These are phyloP conservation scores for Synodontis membranacea DNA, from an alignment of 2,113 vertebrate species.

Conservation along the genomic window DNA sequence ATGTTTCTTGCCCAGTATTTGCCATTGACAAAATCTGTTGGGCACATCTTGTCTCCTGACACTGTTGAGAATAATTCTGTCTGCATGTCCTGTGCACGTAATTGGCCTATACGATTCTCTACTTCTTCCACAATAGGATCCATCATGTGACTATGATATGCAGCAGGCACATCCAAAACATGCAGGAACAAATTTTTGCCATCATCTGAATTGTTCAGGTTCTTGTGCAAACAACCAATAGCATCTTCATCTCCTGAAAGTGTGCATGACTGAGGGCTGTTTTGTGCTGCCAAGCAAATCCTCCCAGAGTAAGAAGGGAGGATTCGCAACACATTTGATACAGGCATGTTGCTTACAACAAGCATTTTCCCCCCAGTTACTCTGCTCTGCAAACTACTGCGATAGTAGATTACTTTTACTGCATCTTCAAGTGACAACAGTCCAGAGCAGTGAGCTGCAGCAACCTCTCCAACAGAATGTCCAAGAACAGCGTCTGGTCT, in stretches of 20 bases:
- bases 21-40: slow-evolving; percentile 74
- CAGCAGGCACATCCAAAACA: slow-evolving; percentile 74
- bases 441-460: slow-evolving; percentile 83
- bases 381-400: slow-evolving; percentile 77
- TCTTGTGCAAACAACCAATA: slow-evolving; percentile 65
- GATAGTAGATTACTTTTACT: slow-evolving; percentile 78
- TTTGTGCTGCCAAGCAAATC: slow-evolving; percentile 79
- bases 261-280: slow-evolving; percentile 82
- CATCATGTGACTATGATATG: slow-evolving; percentile 87
- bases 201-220: slow-evolving; percentile 66
- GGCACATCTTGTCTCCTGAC: slow-evolving; percentile 68
- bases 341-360: slow-evolving; percentile 78
- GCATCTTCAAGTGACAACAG: slow-evolving; percentile 82
- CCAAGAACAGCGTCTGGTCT: slow-evolving; percentile 75
- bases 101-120: slow-evolving; percentile 62
- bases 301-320: slow-evolving; percentile 70
- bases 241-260: slow-evolving; percentile 76
- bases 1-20: slow-evolving; percentile 83
- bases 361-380: slow-evolving; percentile 81
- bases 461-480: slow-evolving; percentile 82
- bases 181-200: slow-evolving; percentile 77
- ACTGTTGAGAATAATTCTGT: slow-evolving; percentile 81
- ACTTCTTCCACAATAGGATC: slow-evolving; percentile 70
- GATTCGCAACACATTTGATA: slow-evolving; percentile 69
- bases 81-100: slow-evolving; percentile 63